These are phyloP conservation scores for Empidonax traillii DNA, from an alignment of 2,113 vertebrate genomes.

Conservation along the genomic window DNA sequence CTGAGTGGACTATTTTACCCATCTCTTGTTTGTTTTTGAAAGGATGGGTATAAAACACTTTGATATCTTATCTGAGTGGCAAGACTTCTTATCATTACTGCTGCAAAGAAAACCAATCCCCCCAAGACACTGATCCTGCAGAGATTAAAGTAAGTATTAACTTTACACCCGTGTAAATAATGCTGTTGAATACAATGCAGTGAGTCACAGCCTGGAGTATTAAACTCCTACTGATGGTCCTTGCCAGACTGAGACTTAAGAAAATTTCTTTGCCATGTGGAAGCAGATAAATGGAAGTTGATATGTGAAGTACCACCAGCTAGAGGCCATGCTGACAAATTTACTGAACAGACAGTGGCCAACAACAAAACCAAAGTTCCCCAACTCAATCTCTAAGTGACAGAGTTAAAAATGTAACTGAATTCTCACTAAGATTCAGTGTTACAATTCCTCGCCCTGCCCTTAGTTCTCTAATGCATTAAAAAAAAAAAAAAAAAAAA, in stretches of 20 bases:
- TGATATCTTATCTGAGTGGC: neutral
- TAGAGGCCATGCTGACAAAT: neutral
- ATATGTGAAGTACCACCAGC: neutral
- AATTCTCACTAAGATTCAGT: neutral
- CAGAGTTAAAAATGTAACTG: neutral
- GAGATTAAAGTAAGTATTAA: conserved; percentile 11
- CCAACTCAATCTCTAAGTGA: neutral
- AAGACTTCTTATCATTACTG: neutral
- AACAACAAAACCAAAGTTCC: neutral
- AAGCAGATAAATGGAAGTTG: neutral
- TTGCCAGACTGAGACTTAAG: neutral
- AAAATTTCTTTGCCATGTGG: neutral
- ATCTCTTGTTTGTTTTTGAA: conserved; percentile 5
- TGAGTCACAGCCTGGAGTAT: conserved; percentile 3
- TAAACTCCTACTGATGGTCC: neutral
- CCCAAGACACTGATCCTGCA: conserved; percentile 32
- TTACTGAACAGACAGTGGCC: neutral
- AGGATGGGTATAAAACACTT: neutral
- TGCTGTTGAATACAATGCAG: conserved; percentile 14
- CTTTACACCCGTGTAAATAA: conserved; percentile 3
- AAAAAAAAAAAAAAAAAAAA: neutral
- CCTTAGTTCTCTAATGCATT: neutral
- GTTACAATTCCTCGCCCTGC: neutral
- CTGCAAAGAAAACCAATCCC: conserved; percentile 21
- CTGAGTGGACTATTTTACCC: conserved; percentile 21